phyloP scores from a whole-genome alignment of 2,888 invertebrate species.

The Ornithoptera alexandrae region DNA sequence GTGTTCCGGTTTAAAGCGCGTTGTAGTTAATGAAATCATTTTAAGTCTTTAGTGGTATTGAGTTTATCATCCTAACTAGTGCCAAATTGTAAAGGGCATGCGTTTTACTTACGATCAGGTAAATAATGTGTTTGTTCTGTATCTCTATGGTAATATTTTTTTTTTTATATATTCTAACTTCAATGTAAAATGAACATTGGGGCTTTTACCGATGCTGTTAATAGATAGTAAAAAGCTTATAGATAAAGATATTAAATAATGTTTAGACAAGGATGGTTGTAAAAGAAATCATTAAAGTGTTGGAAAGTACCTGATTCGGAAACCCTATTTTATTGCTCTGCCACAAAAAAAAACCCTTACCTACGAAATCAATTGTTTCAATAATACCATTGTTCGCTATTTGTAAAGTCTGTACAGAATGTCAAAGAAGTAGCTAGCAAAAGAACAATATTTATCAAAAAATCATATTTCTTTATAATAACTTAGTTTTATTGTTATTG shows the following conservation, averaged over 20 bases:
- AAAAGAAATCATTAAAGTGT: conserved; percentile 1
- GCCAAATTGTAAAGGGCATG: too few species aligned
- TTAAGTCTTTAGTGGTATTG: too few species aligned
- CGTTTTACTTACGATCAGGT: too few species aligned
- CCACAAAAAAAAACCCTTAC: conserved; percentile 22
- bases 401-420: background rate
- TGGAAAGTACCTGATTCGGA: conserved; percentile 21
- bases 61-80: too few species aligned
- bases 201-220: too few species aligned
- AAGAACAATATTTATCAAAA: background rate
- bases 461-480: background rate
- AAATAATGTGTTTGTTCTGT: too few species aligned
- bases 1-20: too few species aligned
- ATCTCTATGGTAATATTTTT: too few species aligned
- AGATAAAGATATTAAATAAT: background rate
- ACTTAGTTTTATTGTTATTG: background rate
- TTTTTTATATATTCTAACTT: too few species aligned
- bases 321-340: conserved; percentile 14
- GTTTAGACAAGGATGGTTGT: background rate
- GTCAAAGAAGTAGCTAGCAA: conserved; percentile 3
- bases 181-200: too few species aligned
- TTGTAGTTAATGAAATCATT: too few species aligned
- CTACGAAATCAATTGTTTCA: conserved; percentile 29
- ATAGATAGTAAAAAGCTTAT: too few species aligned
- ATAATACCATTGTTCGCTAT: conserved; percentile 18